Evolutionary conservation across 1,140 invertebrate genomes (phyloP), one percentile per base, ranked within the genome.

Genomic region (Drosophila equinoxialis): DNA sequence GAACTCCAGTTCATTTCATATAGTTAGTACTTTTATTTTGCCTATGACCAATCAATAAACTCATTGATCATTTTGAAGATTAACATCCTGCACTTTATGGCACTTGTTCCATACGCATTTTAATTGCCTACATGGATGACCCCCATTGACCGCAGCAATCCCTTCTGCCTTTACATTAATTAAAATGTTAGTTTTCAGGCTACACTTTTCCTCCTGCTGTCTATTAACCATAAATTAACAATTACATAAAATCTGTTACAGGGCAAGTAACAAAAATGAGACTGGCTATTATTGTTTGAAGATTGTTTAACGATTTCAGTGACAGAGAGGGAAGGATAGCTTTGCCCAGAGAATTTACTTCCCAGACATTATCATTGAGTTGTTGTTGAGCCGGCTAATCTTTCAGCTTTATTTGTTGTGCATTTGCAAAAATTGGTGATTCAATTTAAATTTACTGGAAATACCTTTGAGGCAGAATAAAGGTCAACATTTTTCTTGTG

Each of bases 211-310:
- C 8, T 20, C 10, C 71, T 74, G 57, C 64, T 74, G 76, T 82
- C 75, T 78, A 72, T 72, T 77, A 79, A 7, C 66, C 83, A 86
- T 86, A 87, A 86, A 86, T 86, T 83, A 82, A 86, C 71, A 65
- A 65, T 1, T 54, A 79, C 23, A 30, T 30, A 30, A 73, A 54
- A 45, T 65, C 45, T 55, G 10, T 30, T 11, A 7, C 59, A 51
- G 41, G 17, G 17, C 57, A 10, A 48, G 48, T 30, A 8, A 58
- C 17, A 63, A 14, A 61, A 58, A 82, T 79, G 51, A 74, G 67
- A 82, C 58, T 75, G 68, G 79, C 73, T 79, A 82, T 82, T 86
- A 83, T 74, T 39, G 65, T 17, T 48, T 17, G 3, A 3, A 20
- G 14, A 30, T 30, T 8, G 11, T 11, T 51, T 10, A 48, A 20